Base-by-base conservation (phyloP, 2,113 vertebrate genomes). In the Xiphophorus maculatus region DNA sequence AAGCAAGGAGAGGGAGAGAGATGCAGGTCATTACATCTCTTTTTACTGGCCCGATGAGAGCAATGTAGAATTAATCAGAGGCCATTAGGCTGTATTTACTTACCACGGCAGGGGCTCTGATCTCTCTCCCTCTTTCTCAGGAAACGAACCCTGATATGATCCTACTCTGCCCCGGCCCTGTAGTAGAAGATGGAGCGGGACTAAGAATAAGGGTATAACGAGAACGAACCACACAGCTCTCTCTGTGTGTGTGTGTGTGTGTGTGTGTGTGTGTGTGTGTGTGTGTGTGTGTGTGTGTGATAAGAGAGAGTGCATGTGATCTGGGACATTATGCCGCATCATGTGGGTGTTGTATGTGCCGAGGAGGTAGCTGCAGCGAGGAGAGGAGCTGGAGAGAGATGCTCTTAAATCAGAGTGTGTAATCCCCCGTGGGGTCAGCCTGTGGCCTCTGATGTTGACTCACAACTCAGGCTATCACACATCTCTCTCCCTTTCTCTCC, bases 41-140 rank as follows among this genome's bases (percentile, higher is more conserved):
- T 96, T 97, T 96, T 94, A 95, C 96, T 95, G 93, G 92, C 94
- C 96, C 95, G 95, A 98, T 96, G 96, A 98, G 96, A 97, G 97
- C 97, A 96, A 96, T 97, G 97, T 95, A 96, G 96, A 97, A 97
- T 96, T 98, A 98, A 98, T 99, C 97, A 98, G 97, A 97, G 96
- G 97, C 96, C 96, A 98, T 99, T 99, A 98, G 96, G 95, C 95
- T 91, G 93, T 95, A 95, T 95, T 95, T 95, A 94, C 91, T 93
- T 90, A 88, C 87, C 91, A 66, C 90, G 81, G 92, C 92, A 85
- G 90, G 92, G 88, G 89, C 90, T 93, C 87, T 68, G 87, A 84
- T 90, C 86, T 82, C 87, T 85, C 83, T 79, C 81, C 73, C 81
- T 87, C 79, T 84, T 80, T 79, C 82, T 80, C 87, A 84, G 81